Percentiles rank a stretch among this genome's conserved stretches.
phyloP scores from a whole-genome alignment of 2,113 vertebrate genomes.

The Echinops telfairi region DNA sequence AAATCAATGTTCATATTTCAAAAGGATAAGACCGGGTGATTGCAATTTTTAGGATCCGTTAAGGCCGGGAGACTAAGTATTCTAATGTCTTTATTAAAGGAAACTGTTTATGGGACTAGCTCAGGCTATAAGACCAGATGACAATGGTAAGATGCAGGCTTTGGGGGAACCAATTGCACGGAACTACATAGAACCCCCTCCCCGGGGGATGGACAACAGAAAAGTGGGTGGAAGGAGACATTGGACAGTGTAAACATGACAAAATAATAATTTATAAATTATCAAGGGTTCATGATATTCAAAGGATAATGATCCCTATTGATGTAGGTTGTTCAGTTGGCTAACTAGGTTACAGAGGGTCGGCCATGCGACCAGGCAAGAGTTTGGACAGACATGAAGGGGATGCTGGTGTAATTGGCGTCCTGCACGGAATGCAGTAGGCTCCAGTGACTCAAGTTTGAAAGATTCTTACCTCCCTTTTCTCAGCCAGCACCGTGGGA shows the following conservation, averaged over 20 bases:
- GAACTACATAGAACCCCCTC: too few species aligned
- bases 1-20: constrained; percentile 34
- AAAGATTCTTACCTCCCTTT: constrained; percentile 28
- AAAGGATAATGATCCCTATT: constrained; percentile 71
- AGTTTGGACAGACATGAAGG: constrained; percentile 73
- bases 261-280: too few species aligned
- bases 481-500: constrained; percentile 39
- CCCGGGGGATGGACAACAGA: too few species aligned
- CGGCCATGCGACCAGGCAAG: constrained; percentile 63
- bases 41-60: constrained; percentile 25
- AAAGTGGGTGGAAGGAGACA: too few species aligned
- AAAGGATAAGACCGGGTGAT: constrained; percentile 21
- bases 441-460: constrained; percentile 43
- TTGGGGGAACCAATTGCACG: too few species aligned
- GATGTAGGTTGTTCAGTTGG: constrained; percentile 74
- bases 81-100: not conserved
- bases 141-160: too few species aligned
- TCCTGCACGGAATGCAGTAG: constrained; percentile 54
- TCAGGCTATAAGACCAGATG: too few species aligned
- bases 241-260: too few species aligned
- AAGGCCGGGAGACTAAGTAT: constrained; percentile 6
- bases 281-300: constrained; percentile 35
- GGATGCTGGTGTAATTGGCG: constrained; percentile 61
- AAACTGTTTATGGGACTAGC: too few species aligned
- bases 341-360: constrained; percentile 71